phyloP scores from a whole-genome alignment of 2,797 vertebrate genomes.

The Chloroceryle inda region DNA sequence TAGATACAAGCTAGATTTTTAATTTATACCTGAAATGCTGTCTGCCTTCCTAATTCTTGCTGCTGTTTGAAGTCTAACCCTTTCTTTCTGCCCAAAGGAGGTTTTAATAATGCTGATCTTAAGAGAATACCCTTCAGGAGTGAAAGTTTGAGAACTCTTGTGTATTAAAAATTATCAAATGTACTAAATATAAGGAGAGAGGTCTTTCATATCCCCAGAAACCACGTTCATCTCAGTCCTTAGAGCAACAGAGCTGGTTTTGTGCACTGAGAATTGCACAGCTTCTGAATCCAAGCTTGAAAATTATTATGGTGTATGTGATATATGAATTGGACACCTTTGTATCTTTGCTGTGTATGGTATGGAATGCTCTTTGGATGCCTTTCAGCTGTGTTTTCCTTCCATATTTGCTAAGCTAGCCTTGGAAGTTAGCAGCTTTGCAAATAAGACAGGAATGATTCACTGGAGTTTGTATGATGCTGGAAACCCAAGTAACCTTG shows the following conservation, averaged over 20 bases:
- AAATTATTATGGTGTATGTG: not conserved
- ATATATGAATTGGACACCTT: not conserved
- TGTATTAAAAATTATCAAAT: not conserved
- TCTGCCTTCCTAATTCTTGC: not conserved
- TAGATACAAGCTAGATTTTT: not conserved
- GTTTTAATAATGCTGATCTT: not conserved
- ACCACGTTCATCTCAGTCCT: not conserved
- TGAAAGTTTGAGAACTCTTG: not conserved
- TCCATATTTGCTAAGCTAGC: not conserved
- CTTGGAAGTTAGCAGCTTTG: conserved; percentile 35
- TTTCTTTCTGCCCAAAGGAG: not conserved
- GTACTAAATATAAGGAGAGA: not conserved
- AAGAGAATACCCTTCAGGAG: not conserved
- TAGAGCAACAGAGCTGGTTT: not conserved
- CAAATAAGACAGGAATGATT: conserved; percentile 15
- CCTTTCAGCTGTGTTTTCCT: conserved; percentile 8
- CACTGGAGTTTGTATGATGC: not conserved
- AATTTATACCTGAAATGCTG: not conserved
- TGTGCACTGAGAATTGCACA: not conserved
- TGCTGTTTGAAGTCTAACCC: not conserved
- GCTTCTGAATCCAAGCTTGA: not conserved
- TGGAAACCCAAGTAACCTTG: not conserved
- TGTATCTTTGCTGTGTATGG: not conserved
- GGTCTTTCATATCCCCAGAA: not conserved
- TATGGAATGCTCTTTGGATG: not conserved